Evolutionary conservation across 2,888 invertebrate genomes (phyloP).

Genomic region (Lasioglossum lativentre): DNA sequence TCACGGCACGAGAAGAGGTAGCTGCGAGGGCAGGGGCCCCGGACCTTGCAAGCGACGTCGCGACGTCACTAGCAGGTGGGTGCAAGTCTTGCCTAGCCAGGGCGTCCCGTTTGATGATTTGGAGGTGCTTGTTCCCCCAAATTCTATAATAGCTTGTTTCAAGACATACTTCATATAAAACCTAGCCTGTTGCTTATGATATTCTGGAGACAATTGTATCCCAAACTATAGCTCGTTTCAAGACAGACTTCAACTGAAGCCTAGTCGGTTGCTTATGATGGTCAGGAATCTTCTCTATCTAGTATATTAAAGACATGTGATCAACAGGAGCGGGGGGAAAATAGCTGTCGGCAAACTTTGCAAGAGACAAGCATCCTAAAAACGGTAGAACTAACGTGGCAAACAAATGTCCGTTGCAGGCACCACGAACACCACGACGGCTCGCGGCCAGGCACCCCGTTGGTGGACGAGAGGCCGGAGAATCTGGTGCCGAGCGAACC

Average conservation of each 20-base stretch:
- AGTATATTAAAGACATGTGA: neutral
- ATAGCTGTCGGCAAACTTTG: neutral
- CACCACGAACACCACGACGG: slow-evolving; percentile 87
- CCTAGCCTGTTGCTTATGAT: neutral
- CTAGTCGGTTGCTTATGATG: neutral
- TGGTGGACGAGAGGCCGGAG: slow-evolving; percentile 93
- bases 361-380: neutral
- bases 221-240: neutral
- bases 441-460: slow-evolving; percentile 93
- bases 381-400: neutral
- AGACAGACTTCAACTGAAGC: neutral
- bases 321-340: neutral
- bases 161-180: neutral
- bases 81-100: neutral
- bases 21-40: slow-evolving; percentile 81
- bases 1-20: slow-evolving; percentile 78
- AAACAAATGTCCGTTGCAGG: slow-evolving; percentile 68
- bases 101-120: neutral
- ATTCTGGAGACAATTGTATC: neutral
- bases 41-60: slow-evolving; percentile 82
- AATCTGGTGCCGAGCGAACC: slow-evolving; percentile 91
- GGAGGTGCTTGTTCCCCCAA: neutral
- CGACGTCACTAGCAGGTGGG: slow-evolving; percentile 80
- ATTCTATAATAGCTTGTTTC: neutral
- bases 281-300: neutral